Conservation (phyloP, 2,888 invertebrate species). For the Trichacis sp. region DNA sequence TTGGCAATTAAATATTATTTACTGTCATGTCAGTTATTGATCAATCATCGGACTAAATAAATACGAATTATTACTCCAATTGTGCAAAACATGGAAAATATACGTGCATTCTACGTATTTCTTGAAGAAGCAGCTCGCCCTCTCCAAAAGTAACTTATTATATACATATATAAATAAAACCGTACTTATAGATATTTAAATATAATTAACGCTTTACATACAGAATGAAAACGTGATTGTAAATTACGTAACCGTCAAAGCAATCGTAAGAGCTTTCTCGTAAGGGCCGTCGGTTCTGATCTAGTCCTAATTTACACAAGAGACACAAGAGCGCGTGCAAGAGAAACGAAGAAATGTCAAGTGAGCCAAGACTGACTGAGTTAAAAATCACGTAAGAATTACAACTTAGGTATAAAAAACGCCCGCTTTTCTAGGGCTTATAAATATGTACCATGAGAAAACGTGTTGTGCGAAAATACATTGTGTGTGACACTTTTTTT, state of each 20-base stretch:
- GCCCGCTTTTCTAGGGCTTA: slow-evolving; percentile 16
- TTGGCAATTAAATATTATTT: no score
- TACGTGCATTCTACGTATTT: no score
- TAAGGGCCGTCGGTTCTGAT: slow-evolving; percentile 39
- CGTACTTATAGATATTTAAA: slow-evolving; percentile 26
- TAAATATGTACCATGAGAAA: slow-evolving; percentile 36
- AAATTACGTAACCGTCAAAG: slow-evolving; percentile 42
- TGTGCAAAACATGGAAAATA: no score
- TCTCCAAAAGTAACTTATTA: slow-evolving; percentile 28
- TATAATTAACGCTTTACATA: slow-evolving; percentile 40
- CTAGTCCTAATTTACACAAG: slow-evolving; percentile 35
- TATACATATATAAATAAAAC: slow-evolving; percentile 32
- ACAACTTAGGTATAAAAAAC: slow-evolving; percentile 23
- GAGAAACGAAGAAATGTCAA: slow-evolving; percentile 40
- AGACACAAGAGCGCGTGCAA: slow-evolving; percentile 16
- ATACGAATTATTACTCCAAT: no score
- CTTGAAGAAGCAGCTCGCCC: slow-evolving; percentile 24
- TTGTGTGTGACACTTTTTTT: slow-evolving; percentile 14
- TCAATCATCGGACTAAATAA: no score
- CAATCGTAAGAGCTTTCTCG: slow-evolving; percentile 42
- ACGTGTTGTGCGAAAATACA: slow-evolving; percentile 26
- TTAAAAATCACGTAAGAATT: slow-evolving; percentile 34
- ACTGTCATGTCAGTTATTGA: no score
- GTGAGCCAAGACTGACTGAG: slow-evolving; percentile 59
- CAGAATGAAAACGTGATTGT: slow-evolving; percentile 35